Conservation (phyloP, 2,797 vertebrate species). For the Heliangelus exortis region DNA sequence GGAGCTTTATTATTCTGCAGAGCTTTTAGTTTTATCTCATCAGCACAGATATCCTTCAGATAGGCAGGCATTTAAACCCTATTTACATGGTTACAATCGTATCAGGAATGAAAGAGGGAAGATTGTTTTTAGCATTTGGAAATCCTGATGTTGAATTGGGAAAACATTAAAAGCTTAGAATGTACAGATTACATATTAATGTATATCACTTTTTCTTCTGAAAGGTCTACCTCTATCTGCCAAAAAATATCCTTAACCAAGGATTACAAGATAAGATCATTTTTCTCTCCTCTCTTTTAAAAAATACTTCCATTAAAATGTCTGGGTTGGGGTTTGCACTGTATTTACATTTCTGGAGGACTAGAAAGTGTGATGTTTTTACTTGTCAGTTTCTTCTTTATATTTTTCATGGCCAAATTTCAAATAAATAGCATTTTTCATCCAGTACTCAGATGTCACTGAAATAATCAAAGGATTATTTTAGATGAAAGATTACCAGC, state of each 20-base stretch:
- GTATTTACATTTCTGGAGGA: not conserved
- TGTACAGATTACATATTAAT: not conserved
- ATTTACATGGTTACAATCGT: not conserved
- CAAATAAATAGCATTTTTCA: not conserved
- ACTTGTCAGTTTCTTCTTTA: not conserved
- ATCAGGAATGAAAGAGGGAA: not conserved
- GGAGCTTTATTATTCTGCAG: not conserved
- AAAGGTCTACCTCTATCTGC: not conserved
- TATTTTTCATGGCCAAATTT: not conserved
- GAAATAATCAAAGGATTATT: constrained; percentile 27
- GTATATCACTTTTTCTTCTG: not conserved
- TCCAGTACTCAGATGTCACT: not conserved
- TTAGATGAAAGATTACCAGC: not conserved
- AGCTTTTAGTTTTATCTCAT: not conserved
- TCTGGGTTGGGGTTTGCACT: not conserved
- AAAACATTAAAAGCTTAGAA: not conserved
- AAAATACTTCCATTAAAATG: not conserved
- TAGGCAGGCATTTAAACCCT: not conserved
- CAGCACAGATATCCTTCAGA: not conserved
- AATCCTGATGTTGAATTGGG: not conserved
- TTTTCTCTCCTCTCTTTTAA: not conserved
- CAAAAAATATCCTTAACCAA: not conserved
- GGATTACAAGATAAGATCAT: not conserved
- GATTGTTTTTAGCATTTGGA: not conserved
- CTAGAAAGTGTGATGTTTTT: not conserved